Percentiles rank a stretch among this genome's conserved stretches.
phyloP scores from a whole-genome alignment of 2,888 invertebrate species.

The Aphodius sticticus region DNA sequence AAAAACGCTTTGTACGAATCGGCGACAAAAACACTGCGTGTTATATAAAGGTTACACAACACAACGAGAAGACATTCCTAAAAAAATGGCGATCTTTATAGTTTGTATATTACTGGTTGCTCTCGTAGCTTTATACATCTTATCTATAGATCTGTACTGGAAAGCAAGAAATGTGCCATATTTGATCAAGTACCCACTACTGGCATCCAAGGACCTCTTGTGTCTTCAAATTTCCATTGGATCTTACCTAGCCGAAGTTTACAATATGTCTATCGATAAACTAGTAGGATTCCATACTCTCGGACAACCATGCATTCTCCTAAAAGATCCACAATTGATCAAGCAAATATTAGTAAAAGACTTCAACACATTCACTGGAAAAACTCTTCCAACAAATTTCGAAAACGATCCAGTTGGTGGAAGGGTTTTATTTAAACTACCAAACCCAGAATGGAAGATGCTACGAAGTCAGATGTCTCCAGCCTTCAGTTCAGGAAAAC shows the following conservation, averaged over 20 bases:
- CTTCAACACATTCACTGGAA: constrained; percentile 61
- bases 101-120: background rate
- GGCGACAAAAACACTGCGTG: no score
- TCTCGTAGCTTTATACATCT: background rate
- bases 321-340: constrained; percentile 61
- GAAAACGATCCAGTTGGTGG: constrained; percentile 53
- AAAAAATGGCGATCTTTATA: background rate
- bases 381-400: constrained; percentile 57
- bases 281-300: background rate
- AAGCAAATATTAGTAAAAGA: constrained; percentile 61
- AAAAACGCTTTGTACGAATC: no score
- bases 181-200: constrained; percentile 39
- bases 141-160: constrained; percentile 53
- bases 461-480: constrained; percentile 63
- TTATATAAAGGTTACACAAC: no score
- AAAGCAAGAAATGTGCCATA: constrained; percentile 55
- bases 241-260: background rate
- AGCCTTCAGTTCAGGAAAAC: constrained; percentile 64
- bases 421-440: background rate
- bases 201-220: background rate
- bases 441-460: constrained; percentile 62
- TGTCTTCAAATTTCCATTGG: background rate
- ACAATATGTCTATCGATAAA: background rate
- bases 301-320: constrained; percentile 56
- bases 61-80: no score